Conservation (phyloP, 2,113 vertebrate species). For the Anguilla japonica region DNA sequence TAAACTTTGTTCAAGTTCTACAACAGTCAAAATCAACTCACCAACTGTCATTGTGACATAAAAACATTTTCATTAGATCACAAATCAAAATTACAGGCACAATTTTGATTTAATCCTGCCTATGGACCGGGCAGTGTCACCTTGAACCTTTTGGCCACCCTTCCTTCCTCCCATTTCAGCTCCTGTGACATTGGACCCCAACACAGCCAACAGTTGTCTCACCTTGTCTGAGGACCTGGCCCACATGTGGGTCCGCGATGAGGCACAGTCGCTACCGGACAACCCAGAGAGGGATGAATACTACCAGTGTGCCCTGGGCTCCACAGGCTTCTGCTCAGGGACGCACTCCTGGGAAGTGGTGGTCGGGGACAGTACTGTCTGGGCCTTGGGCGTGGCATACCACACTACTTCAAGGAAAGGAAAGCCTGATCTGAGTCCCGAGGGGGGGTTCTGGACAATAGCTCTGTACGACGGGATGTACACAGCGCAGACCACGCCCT, state of each 20-base stretch:
- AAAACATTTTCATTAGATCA: not conserved
- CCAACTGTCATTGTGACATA: too few species aligned
- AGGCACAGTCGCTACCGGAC: conserved; percentile 56
- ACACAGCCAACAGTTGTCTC: conserved; percentile 66
- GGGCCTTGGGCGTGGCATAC: conserved; percentile 64
- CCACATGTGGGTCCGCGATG: conserved; percentile 53
- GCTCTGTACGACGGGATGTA: conserved; percentile 67
- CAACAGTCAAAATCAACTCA: too few species aligned
- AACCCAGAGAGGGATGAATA: conserved; percentile 64
- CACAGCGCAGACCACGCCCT: conserved; percentile 62
- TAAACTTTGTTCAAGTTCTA: too few species aligned
- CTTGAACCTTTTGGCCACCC: not conserved
- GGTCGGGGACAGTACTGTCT: conserved; percentile 59
- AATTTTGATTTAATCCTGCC: not conserved
- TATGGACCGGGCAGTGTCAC: not conserved
- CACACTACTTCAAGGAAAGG: conserved; percentile 57
- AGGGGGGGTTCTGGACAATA: conserved; percentile 62
- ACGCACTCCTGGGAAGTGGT: conserved; percentile 60
- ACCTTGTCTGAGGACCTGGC: conserved; percentile 59
- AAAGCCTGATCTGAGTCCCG: conserved; percentile 55
- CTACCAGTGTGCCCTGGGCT: conserved; percentile 56
- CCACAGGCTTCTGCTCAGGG: conserved; percentile 51
- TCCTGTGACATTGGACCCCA: conserved; percentile 64
- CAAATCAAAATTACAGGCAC: not conserved
- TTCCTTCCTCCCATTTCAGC: conserved; percentile 39